Evolutionary conservation across 2,888 invertebrate genomes (phyloP).

Genomic region (Agrotis segetum): DNA sequence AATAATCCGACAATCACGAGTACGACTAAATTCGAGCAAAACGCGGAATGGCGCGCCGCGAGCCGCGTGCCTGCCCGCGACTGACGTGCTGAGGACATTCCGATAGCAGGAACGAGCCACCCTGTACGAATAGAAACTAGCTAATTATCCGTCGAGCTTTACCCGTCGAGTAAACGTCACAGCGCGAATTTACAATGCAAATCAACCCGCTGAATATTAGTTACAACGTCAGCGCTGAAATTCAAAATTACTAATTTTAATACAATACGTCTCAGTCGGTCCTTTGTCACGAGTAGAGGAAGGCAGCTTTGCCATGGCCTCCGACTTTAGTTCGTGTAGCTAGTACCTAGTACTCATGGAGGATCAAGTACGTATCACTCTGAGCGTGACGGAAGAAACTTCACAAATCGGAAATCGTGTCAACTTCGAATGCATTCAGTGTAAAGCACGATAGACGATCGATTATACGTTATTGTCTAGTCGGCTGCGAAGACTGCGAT

Average conservation of each 20-base stretch:
- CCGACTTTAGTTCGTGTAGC: constrained; percentile 71
- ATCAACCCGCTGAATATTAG: constrained; percentile 89
- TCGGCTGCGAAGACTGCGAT: constrained; percentile 81
- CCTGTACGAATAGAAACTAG: constrained; percentile 89
- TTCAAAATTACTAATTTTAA: constrained; percentile 90
- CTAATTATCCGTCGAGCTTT: constrained; percentile 90
- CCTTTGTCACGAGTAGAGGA: constrained; percentile 85
- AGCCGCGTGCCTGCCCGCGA: constrained; percentile 67
- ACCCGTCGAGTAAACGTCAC: constrained; percentile 85
- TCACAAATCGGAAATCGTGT: constrained; percentile 72
- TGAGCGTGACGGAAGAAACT: constrained; percentile 72
- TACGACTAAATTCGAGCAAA: constrained; percentile 64
- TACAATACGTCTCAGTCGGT: constrained; percentile 89
- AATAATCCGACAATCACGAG: constrained; percentile 69
- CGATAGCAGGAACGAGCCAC: constrained; percentile 75
- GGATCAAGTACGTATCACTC: constrained; percentile 87
- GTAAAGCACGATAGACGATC: constrained; percentile 82
- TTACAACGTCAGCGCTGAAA: constrained; percentile 88
- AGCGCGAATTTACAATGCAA: constrained; percentile 90
- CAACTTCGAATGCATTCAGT: constrained; percentile 77
- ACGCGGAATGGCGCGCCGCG: constrained; percentile 41
- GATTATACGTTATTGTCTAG: constrained; percentile 82
- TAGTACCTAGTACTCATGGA: constrained; percentile 81
- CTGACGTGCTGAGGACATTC: constrained; percentile 82
- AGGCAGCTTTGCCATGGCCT: constrained; percentile 84